Base-by-base conservation (phyloP, 2,113 vertebrate species). In the Circaetus cinerascens region DNA sequence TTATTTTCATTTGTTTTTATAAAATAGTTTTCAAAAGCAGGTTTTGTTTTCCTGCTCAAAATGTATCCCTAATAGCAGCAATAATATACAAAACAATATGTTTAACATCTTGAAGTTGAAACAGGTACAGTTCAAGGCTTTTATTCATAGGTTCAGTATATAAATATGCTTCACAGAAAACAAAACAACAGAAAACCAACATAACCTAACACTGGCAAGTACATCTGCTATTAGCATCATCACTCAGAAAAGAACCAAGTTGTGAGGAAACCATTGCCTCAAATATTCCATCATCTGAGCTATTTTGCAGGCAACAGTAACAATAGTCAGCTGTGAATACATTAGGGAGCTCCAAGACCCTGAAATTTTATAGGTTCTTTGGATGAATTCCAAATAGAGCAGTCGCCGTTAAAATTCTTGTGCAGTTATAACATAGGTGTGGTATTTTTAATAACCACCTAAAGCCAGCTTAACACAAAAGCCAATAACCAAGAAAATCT, bases 1-100 rank as follows among this genome's bases (percentile, higher is more conserved):
- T 84, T 91, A 89, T 81, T 71, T 51, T 69, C 10, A 67, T 89
- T 86, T 86, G 43, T 26, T 97, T 94, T 87, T 93, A 95, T 73
- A 88, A 97, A 96, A 94, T 71, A 95, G 41, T 88, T 97, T 96
- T 93, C 83, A 95, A 83, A 73, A 93, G 45, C 67, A 96, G 63
- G 48, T 86, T 93, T 98, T 81, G 56, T 96, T 96, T 96, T 95
- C 48, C 30, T 59, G n/a, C 80, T 81, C 30, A 69, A 95, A 96
- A 90, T 80, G 27, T 48, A 88, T 95, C 55, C 86, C 62, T 95
- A 73, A 88, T 82, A 66, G 64, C 45, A 67, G 34, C 50, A 73
- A 95, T 67, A 94, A 97, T 91, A 97, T 98, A 92, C 19, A 95
- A 91, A 78, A 55, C 78, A 84, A 27, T 74, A 77, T 53, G 23